Evolutionary conservation across 37 sponge, comb jelly and placozoan genomes (phyloP).

Genomic region (Aplysina aerophoba): DNA sequence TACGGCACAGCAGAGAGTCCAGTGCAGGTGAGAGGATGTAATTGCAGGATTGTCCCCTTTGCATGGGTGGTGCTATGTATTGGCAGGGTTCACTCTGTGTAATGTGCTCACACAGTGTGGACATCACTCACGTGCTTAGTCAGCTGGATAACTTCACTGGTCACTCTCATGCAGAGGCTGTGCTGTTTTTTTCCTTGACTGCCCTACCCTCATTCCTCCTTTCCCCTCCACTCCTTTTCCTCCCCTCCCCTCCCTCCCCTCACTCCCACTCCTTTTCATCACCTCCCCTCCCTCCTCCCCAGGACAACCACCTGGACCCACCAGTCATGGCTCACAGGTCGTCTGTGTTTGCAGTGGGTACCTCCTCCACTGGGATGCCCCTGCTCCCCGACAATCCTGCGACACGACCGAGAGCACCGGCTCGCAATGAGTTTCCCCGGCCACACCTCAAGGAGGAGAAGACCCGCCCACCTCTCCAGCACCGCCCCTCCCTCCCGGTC

Average conservation of each 20-base stretch:
- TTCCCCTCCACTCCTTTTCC: neutral
- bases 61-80: too few relatives aligned
- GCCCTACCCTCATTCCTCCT: neutral
- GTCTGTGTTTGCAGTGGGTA: neutral
- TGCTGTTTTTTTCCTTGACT: too few relatives aligned
- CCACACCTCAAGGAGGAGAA: neutral
- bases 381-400: neutral
- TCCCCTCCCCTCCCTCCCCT: neutral
- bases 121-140: too few relatives aligned
- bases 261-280: neutral
- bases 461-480: neutral
- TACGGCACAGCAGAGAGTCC: neutral
- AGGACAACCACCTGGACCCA: too few relatives aligned
- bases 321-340: neutral
- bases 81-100: too few relatives aligned
- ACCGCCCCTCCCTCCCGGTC: conserved; percentile 1
- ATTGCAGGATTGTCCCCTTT: neutral
- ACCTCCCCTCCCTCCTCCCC: neutral
- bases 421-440: conserved; percentile 8
- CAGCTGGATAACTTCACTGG: too few relatives aligned
- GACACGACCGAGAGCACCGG: neutral
- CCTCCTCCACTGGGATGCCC: conserved; percentile 20
- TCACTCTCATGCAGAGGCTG: too few relatives aligned
- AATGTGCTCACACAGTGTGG: too few relatives aligned
- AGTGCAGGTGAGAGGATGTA: neutral